Evolutionary conservation across 2,888 invertebrate species (phyloP).

Genomic region (Stictocephala bisonia): DNA sequence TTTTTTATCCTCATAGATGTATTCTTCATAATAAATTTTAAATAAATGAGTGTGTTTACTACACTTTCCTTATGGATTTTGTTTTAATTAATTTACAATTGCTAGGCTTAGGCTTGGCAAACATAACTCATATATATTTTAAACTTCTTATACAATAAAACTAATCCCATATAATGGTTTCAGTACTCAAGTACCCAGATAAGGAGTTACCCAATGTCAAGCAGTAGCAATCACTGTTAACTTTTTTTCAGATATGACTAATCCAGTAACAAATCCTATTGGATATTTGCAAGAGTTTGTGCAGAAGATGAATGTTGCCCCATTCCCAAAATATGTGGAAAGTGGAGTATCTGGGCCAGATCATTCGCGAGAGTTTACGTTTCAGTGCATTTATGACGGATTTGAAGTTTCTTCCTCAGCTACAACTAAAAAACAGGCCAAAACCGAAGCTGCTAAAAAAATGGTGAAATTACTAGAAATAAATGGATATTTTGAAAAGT

Average conservation of each 20-base stretch:
- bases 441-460: conserved; percentile 2
- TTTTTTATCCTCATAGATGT: too few species aligned
- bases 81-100: too few species aligned
- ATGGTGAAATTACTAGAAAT: neutral
- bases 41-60: too few species aligned
- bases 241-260: too few species aligned
- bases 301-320: neutral
- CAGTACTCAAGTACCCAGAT: too few species aligned
- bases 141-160: neutral
- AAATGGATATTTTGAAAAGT: neutral
- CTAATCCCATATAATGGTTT: conserved; percentile 1
- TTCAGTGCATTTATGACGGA: neutral
- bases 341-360: neutral
- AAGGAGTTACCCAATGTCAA: too few species aligned
- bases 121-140: neutral
- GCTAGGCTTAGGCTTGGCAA: too few species aligned
- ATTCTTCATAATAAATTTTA: too few species aligned
- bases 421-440: conserved; percentile 3
- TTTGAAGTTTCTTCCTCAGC: neutral
- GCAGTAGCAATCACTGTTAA: too few species aligned
- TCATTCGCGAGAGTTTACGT: neutral
- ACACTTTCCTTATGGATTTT: too few species aligned
- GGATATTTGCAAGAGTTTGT: conserved; percentile 1
- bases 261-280: neutral
- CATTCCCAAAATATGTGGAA: neutral